Evolutionary conservation across 1,140 invertebrate species (phyloP), one percentile per base, ranked within the genome.

Genomic region (Apolygus lucorum): DNA sequence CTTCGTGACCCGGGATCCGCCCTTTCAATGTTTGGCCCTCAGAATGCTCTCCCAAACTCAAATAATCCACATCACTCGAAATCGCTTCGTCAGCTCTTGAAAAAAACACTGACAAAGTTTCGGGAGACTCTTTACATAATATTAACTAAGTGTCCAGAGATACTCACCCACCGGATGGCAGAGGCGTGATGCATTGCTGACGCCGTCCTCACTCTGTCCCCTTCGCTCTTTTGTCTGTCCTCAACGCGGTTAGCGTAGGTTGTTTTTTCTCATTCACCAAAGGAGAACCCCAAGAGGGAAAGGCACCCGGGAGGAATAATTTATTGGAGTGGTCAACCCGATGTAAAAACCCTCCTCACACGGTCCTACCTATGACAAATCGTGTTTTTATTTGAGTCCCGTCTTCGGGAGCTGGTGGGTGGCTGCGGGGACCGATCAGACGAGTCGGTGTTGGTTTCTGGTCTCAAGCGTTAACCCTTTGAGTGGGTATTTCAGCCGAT

Each of bases 141-240:
- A 59, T 59, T 59, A 59, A 4, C 22, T 17, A 17, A 59, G 11
- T 59, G 22, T 21, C 54, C 11, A 59, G 22, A 59, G 54, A 4
- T 59, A 24, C 8, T 59, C 8, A 22, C 54, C 22, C 54, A 59
- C 54, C 54, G 54, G 54, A 59, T 59, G 54, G 54, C 8, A 59
- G 54, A 59, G 54, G 54, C 54, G 54, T 59, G 54, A 59, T 59
- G 54, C 54, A 59, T 59, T 59, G 54, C 54, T 59, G 54, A 59
- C 54, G 54, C 54, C 54, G 54, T 59, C 54, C 22, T 59, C 54
- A 59, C 54, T 22, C 2, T 22, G 54, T 11, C 54, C 22, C 22
- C 22, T 59, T 59, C 54, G 54, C 54, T 59, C 54, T 59, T 59
- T 59, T 59, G 54, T 59, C 54, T 59, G 54, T 59, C 54, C 54